These are phyloP conservation scores for Acanthurus tractus DNA, from an alignment of 2,797 vertebrate genomes.

Conservation along the genomic window DNA sequence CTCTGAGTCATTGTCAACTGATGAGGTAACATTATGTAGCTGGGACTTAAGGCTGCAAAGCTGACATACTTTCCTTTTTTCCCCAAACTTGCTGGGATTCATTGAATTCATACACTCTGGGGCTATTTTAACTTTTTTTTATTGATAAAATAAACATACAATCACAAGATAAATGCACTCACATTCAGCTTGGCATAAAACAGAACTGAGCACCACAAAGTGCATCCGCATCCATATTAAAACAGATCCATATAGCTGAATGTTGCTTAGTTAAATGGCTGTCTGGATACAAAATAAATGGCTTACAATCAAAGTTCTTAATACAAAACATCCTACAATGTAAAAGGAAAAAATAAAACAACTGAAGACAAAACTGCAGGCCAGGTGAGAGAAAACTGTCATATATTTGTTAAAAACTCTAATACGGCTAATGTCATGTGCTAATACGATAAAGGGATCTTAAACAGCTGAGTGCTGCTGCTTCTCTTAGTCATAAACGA, in stretches of 20 bases:
- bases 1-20: not conserved
- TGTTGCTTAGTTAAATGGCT: constrained; percentile 26
- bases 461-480: constrained; percentile 9
- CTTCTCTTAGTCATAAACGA: not conserved
- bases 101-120: not conserved
- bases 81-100: not conserved
- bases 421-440: not conserved
- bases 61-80: not conserved
- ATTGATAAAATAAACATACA: constrained; percentile 76
- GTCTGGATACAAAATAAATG: constrained; percentile 15
- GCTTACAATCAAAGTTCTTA: constrained; percentile 40
- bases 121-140: constrained; percentile 51
- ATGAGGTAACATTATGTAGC: not conserved
- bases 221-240: constrained; percentile 55
- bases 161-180: constrained; percentile 45
- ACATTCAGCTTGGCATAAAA: constrained; percentile 51
- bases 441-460: not conserved
- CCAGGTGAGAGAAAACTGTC: not conserved
- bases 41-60: not conserved
- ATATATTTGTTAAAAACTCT: not conserved
- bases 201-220: constrained; percentile 58
- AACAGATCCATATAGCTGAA: constrained; percentile 42
- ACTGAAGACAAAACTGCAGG: constrained; percentile 4
- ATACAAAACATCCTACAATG: constrained; percentile 39
- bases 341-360: constrained; percentile 43